Evolutionary conservation across 2,888 invertebrate genomes (phyloP).

Genomic region (Phortica magna): DNA sequence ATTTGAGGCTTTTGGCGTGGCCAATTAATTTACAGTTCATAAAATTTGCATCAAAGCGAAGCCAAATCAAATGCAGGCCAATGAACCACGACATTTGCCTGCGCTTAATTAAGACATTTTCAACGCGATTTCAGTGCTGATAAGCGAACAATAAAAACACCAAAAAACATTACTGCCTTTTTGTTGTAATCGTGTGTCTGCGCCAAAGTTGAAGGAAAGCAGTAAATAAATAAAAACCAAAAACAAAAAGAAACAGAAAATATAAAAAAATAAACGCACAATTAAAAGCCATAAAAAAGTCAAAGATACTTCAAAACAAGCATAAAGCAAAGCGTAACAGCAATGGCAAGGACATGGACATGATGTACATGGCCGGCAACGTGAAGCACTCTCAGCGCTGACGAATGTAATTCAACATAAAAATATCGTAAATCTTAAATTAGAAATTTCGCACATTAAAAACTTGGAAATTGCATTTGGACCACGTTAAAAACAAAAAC

Average conservation of each 20-base stretch:
- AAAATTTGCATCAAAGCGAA: conserved; percentile 56
- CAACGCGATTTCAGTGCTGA: not conserved
- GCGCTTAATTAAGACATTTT: conserved; percentile 25
- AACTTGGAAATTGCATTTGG: conserved; percentile 71
- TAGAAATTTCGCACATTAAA: conserved; percentile 73
- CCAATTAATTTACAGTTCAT: conserved; percentile 66
- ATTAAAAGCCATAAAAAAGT: conserved; percentile 54
- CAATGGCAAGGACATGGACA: conserved; percentile 13
- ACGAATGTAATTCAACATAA: conserved; percentile 68
- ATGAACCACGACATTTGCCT: conserved; percentile 12
- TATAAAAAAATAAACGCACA: conserved; percentile 33
- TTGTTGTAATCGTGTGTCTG: not conserved
- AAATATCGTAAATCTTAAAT: conserved; percentile 73
- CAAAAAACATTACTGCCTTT: not conserved
- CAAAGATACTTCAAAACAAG: conserved; percentile 48
- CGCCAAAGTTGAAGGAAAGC: not conserved
- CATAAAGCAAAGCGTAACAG: conserved; percentile 23
- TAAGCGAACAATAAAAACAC: not conserved
- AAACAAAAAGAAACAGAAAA: not conserved
- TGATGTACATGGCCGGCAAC: not conserved
- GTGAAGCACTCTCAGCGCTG: not conserved
- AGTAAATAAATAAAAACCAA: not conserved
- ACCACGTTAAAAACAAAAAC: not conserved
- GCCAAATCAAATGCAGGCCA: conserved; percentile 27
- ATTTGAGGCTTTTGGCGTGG: conserved; percentile 32